Evolutionary conservation across 2,113 vertebrate genomes (phyloP).

Genomic region (Lampris incognitus): DNA sequence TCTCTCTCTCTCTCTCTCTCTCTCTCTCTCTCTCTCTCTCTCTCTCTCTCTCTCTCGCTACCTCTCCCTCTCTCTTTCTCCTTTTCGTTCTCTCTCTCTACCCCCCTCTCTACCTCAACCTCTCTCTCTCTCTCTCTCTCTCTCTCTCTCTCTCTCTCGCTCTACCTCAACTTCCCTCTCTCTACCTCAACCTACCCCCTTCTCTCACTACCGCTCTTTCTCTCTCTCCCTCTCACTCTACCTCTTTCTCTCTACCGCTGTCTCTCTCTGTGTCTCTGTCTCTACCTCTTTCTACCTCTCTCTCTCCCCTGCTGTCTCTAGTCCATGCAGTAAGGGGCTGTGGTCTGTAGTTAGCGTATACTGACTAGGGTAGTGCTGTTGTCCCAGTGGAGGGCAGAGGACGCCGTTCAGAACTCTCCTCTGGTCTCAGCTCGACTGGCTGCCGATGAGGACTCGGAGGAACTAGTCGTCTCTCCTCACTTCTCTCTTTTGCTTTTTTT

Average conservation of each 20-base stretch:
- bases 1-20: no score
- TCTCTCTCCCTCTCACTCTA: background rate
- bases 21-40: no score
- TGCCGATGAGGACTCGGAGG: slow-evolving; percentile 37
- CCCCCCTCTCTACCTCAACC: no score
- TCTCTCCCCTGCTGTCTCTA: slow-evolving; percentile 23
- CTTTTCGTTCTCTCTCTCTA: no score
- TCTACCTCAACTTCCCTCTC: background rate
- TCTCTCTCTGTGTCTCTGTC: slow-evolving; percentile 18
- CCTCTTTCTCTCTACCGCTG: background rate
- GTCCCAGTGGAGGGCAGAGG: slow-evolving; percentile 47
- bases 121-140: no score
- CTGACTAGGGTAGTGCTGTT: slow-evolving; percentile 53
- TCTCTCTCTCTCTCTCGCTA: no score
- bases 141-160: no score
- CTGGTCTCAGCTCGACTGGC: slow-evolving; percentile 21
- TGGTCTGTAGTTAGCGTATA: slow-evolving; percentile 37
- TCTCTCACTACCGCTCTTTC: background rate
- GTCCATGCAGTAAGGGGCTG: slow-evolving; percentile 7
- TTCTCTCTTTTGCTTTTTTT: slow-evolving; percentile 3
- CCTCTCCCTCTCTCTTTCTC: no score
- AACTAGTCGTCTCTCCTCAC: slow-evolving; percentile 32
- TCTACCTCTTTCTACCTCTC: slow-evolving; percentile 23
- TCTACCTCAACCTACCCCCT: no score
- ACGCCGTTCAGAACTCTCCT: slow-evolving; percentile 50